Conservation (phyloP, 2,113 vertebrate genomes). For the Odobenus rosmarus region DNA sequence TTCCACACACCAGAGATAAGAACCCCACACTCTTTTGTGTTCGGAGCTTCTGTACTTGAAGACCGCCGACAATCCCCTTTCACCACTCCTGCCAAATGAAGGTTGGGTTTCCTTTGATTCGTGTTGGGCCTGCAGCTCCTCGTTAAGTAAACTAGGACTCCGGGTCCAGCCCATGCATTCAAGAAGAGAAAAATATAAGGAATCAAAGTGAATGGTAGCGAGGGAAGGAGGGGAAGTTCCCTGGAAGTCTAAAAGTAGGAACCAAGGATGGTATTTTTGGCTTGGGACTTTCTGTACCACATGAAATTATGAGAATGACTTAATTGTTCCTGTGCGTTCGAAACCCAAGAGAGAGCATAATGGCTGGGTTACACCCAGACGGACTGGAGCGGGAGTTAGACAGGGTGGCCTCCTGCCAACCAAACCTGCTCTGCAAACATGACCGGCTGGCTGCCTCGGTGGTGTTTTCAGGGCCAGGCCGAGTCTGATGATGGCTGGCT, state of each 20-base stretch:
- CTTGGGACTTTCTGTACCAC: conserved; percentile 15
- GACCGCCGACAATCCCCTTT: background rate
- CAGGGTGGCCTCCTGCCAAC: conserved; percentile 55
- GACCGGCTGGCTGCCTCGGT: background rate
- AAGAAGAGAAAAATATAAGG: conserved; percentile 45
- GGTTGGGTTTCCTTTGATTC: background rate
- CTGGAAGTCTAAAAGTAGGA: conserved; percentile 78
- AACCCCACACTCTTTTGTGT: background rate
- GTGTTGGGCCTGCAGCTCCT: background rate
- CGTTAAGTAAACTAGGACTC: conserved; percentile 25
- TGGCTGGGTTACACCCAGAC: conserved; percentile 52
- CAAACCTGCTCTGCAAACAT: conserved; percentile 18
- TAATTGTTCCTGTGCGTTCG: conserved; percentile 66
- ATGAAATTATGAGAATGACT: conserved; percentile 69
- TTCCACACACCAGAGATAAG: background rate
- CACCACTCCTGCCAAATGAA: background rate
- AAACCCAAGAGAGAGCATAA: conserved; percentile 55
- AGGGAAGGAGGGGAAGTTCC: conserved; percentile 57
- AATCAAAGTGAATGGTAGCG: background rate
- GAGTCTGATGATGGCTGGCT: background rate
- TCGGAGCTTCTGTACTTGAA: background rate
- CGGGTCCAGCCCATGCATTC: background rate
- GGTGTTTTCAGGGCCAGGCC: background rate
- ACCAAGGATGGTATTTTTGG: conserved; percentile 62
- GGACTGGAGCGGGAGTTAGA: conserved; percentile 26